Evolutionary conservation across 2,888 invertebrate species (phyloP), one percentile per base, ranked within the genome.

Genomic region (Dasysyrphus tricinctus): DNA sequence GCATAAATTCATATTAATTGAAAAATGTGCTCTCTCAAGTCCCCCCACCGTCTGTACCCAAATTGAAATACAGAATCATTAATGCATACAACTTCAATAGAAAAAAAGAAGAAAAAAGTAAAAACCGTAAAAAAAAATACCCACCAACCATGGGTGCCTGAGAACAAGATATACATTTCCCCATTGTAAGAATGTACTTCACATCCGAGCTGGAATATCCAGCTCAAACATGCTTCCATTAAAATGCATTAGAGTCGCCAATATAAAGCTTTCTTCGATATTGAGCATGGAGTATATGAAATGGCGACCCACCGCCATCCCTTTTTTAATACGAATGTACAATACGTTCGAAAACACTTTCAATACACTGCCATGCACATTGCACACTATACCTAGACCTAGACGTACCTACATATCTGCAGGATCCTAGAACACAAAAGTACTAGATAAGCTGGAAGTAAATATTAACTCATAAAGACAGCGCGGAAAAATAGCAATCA

Each of bases 401-500:
- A 16, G 29, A 47, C 14, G 2, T 7, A 63, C 16, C 8, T n/a
- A 32, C 5, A 1, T 67, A 39, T 61, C 14, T 67, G 14, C 11
- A 16, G 12, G 19, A 47, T 65, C 16, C 65, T 34, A 65, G 34
- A 56, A 54, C 11, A 32, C 57, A 16, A 34, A 57, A n/a, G 6
- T 47, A 49, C 37, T 29, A 51, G 51, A 39, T 42, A 42, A 54
- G 39, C 51, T 54, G 16, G 14, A 42, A 75, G 74, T 75, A 75
- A 51, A 75, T 63, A 75, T 75, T 42, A 63, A 69, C 54, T 63
- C 74, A 75, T 57, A 59, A 84, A 84, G 75, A 56, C 75, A 70
- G 74, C 73, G 81, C 81, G 70, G 85, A 81, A 85, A 85, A 85
- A 85, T 85, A 77, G 85, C 86, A 86, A 82, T 86, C 86, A 86